Percentiles rank a stretch among this genome's conserved stretches.
These are phyloP conservation scores for Heliconius erato DNA, from an alignment of 2,888 invertebrate species.

Conservation along the genomic window DNA sequence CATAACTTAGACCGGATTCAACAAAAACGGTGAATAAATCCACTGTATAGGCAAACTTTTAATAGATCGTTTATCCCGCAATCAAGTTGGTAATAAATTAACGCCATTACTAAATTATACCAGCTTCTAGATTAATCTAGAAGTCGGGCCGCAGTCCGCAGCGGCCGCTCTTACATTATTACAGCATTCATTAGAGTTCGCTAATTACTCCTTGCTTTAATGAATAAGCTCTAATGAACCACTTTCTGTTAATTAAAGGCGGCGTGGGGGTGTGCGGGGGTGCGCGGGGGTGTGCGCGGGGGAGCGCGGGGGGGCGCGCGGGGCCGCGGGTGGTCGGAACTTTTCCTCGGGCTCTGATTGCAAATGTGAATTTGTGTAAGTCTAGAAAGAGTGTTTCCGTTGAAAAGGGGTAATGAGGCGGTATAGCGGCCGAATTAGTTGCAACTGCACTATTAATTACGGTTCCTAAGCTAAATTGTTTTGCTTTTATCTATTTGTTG, in stretches of 20 bases:
- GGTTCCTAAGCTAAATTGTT: conserved; percentile 56
- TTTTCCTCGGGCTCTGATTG: conserved; percentile 85
- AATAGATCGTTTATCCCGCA: conserved; percentile 73
- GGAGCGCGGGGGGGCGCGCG: conserved; percentile 54
- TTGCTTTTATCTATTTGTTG: conserved; percentile 23
- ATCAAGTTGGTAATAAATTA: conserved; percentile 81
- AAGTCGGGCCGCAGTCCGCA: conserved; percentile 83
- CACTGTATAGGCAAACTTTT: conserved; percentile 55
- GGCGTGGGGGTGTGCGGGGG: conserved; percentile 66
- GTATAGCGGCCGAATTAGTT: conserved; percentile 80
- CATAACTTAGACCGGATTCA: conserved; percentile 34
- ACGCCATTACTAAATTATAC: conserved; percentile 83
- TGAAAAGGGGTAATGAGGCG: conserved; percentile 85
- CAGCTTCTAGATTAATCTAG: conserved; percentile 84
- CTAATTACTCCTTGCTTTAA: conserved; percentile 96
- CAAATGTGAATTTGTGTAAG: conserved; percentile 86
- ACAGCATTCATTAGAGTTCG: conserved; percentile 94
- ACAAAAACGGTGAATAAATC: conserved; percentile 47
- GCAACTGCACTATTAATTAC: conserved; percentile 72
- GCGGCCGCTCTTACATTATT: conserved; percentile 89
- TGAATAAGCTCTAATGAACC: conserved; percentile 96
- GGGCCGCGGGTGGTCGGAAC: conserved; percentile 66
- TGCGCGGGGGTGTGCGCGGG: conserved; percentile 43
- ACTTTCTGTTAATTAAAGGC: conserved; percentile 96
- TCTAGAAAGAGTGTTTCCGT: conserved; percentile 82